Conservation (phyloP, 2,113 vertebrate species). For the Cygnus atratus region DNA sequence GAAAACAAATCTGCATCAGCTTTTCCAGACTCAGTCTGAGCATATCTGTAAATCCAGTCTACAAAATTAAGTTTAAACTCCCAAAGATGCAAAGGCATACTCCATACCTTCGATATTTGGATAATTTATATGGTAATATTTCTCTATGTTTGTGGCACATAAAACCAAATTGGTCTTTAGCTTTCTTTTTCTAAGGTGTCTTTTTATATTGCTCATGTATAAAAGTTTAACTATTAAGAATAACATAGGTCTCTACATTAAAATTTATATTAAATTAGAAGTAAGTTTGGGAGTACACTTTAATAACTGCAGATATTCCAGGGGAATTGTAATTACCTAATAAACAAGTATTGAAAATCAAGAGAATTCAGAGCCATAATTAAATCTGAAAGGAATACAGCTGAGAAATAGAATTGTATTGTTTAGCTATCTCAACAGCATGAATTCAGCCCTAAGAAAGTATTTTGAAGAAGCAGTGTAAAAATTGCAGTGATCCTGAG, state of each 20-base stretch:
- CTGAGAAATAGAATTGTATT: not conserved
- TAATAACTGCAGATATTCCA: conserved; percentile 28
- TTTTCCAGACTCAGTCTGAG: not conserved
- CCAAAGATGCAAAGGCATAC: not conserved
- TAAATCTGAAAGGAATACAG: conserved; percentile 11
- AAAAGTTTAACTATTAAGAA: not conserved
- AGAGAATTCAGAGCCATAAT: not conserved
- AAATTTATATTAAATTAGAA: not conserved
- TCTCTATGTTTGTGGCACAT: not conserved
- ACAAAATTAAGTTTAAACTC: not conserved
- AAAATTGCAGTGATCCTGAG: not conserved
- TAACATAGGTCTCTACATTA: not conserved
- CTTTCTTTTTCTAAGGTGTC: not conserved
- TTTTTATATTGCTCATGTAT: not conserved
- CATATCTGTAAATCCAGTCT: not conserved
- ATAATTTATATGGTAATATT: not conserved
- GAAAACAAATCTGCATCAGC: not conserved
- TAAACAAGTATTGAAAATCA: conserved; percentile 3
- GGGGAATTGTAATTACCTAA: not conserved
- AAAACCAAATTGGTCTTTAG: not conserved
- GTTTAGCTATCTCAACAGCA: not conserved
- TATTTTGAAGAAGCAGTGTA: not conserved
- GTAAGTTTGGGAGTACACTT: not conserved
- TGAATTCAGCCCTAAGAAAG: not conserved
- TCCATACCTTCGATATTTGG: not conserved